Evolutionary conservation across 2,113 vertebrate species (phyloP), one percentile per base, ranked within the genome.

Genomic region (Phainopepla nitens): DNA sequence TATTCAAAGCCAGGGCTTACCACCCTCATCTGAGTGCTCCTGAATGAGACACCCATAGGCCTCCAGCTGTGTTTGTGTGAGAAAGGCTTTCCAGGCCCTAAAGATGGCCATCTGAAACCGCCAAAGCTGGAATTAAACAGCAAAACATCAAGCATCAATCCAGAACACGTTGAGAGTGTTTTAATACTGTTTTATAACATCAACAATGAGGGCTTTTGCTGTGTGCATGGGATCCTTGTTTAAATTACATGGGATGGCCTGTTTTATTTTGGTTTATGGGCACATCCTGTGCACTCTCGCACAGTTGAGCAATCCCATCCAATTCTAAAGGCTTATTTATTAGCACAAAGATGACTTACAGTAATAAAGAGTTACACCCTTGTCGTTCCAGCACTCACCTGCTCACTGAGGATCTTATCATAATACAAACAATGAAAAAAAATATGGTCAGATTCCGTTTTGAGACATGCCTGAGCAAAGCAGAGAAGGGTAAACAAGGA

Each of bases 341-440:
- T 56, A 93, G n/a, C 71, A 8, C 61, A 94, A 81, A 75, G 75
- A 81, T 78, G 85, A 88, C 78, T 95, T 93, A 61, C 1, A 31
- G 91, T 47, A 89, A 96, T 95, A 93, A 96, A 95, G 45, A 93
- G 45, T 57, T 95, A 71, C 95, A 82, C 92, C 96, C 90, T 75
- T 20, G 12, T 76, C 5, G 33, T 96, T 83, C 85, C 85, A 95
- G 85, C 3, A 2, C 56, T 97, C 92, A 96, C 96, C 92, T 96
- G 94, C 92, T 88, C 5, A 9, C 54, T 2, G 1, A 65, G 61
- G 72, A 83, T 31, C 80, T 94, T 95, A 92, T 94, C 91, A 15
- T 44, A 92, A 77, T 81, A 68, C 80, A 96, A 95, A 97, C 86
- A 97, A 82, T 25, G 24, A 72, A 83, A 72, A 56, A 61, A 45